Percentiles rank a stretch among this genome's conserved stretches.
These are phyloP conservation scores for Bombus terrestris DNA, from an alignment of 1,140 invertebrate genomes.

Conservation along the genomic window DNA sequence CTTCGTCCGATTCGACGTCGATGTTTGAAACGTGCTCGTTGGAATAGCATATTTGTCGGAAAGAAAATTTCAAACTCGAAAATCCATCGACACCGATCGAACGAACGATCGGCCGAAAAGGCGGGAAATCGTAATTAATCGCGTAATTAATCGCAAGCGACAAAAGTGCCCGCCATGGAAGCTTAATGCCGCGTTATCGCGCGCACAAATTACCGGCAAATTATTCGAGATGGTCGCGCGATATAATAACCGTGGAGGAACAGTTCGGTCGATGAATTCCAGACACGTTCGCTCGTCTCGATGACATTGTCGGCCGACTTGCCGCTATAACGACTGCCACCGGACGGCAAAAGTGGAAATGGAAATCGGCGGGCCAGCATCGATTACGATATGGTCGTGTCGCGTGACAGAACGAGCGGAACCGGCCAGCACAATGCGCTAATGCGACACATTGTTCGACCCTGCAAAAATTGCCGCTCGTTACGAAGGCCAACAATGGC, in stretches of 20 bases:
- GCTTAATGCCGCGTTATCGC: neutral
- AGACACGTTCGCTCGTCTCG: slow-evolving; percentile 33
- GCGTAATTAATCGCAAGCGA: too few species aligned
- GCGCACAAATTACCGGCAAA: neutral
- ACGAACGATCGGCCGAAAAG: too few species aligned
- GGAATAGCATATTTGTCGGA: too few species aligned
- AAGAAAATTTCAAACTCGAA: too few species aligned
- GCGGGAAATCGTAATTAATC: too few species aligned
- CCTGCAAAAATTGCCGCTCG: slow-evolving; percentile 80
- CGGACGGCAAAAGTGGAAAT: slow-evolving; percentile 52
- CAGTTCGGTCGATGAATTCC: neutral
- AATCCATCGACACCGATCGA: rapidly evolving
- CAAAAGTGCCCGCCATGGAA: too few species aligned
- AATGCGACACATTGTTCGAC: slow-evolving; percentile 82
- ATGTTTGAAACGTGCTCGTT: too few species aligned
- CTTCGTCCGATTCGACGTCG: too few species aligned
- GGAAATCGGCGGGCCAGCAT: slow-evolving; percentile 64
- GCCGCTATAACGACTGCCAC: slow-evolving; percentile 24
- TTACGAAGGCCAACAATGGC: slow-evolving; percentile 75
- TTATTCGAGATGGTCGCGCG: neutral
- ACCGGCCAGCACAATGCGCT: slow-evolving; percentile 76
- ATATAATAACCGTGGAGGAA: neutral
- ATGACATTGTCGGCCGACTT: slow-evolving; percentile 40
- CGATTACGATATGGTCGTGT: slow-evolving; percentile 64
- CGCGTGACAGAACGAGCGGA: slow-evolving; percentile 50